A percentile compares a stretch with the other conserved stretches of the same genome.
Evolutionary conservation across 2,888 invertebrate genomes (phyloP).

Genomic region (Drosophila longiperda): DNA sequence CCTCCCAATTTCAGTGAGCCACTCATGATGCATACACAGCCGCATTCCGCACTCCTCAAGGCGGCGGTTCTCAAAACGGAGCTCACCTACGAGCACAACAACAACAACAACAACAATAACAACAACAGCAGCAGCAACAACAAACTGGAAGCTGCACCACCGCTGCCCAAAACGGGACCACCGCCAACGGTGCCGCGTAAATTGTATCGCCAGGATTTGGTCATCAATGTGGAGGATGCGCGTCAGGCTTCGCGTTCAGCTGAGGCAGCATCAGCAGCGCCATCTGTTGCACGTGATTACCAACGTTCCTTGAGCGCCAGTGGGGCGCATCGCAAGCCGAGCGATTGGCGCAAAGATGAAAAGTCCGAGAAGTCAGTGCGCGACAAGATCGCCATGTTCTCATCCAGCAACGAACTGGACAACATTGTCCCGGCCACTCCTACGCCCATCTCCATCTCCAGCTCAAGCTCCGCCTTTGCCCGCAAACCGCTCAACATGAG

Average conservation of each 20-base stretch:
- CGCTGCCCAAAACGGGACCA: conserved; percentile 84
- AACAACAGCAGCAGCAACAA: conserved; percentile 38
- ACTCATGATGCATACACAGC: conserved; percentile 82
- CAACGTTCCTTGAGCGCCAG: conserved; percentile 82
- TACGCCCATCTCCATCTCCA: conserved; percentile 14
- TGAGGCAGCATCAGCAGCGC: conserved; percentile 12
- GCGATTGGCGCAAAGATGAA: conserved; percentile 89
- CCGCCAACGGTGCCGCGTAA: conserved; percentile 84
- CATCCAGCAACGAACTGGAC: conserved; percentile 85
- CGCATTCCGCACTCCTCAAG: conserved; percentile 57
- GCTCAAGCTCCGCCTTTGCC: conserved; percentile 31
- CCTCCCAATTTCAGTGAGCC: conserved; percentile 85
- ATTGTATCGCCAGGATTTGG: conserved; percentile 84
- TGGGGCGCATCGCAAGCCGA: conserved; percentile 77
- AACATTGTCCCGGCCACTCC: conserved; percentile 47
- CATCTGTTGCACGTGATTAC: conserved; percentile 68
- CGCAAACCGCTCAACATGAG: conserved; percentile 83
- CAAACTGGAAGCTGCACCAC: conserved; percentile 75
- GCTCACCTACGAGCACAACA: conserved; percentile 56
- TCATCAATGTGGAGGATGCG: conserved; percentile 83
- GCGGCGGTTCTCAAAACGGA: conserved; percentile 34
- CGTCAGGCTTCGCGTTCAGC: conserved; percentile 51
- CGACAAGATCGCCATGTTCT: conserved; percentile 95
- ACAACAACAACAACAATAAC: conserved; percentile 33
- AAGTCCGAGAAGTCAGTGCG: conserved; percentile 92